Conservation (phyloP, 2,888 invertebrate genomes). For the Chironomus tentans region DNA sequence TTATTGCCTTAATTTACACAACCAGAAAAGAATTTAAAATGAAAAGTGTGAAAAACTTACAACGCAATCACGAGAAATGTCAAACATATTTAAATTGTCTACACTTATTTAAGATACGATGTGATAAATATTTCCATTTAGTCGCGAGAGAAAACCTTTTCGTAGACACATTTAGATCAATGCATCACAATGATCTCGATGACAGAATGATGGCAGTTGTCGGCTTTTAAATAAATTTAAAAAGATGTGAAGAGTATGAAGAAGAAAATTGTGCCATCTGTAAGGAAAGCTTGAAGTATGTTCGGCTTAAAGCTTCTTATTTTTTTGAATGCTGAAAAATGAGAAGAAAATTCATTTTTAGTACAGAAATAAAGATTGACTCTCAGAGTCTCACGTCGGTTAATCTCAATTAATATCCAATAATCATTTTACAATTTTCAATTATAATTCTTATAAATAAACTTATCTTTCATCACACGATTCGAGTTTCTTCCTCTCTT, state of each 20-base stretch:
- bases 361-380: background rate
- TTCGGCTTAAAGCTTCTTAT: background rate
- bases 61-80: background rate
- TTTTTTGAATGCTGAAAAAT: background rate
- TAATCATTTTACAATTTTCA: background rate
- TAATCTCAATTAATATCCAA: background rate
- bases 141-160: background rate
- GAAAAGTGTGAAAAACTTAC: background rate
- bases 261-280: slow-evolving; percentile 5
- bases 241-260: background rate
- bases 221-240: background rate
- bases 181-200: background rate
- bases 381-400: background rate
- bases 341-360: background rate
- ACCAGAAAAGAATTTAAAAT: no score
- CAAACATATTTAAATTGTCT: background rate
- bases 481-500: background rate
- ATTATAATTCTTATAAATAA: background rate
- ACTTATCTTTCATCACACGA: background rate
- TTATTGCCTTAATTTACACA: no score
- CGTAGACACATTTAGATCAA: background rate
- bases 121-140: background rate
- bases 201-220: background rate
- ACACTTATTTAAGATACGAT: background rate
- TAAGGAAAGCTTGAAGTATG: background rate